Evolutionary conservation across 1,140 invertebrate species (phyloP).

Genomic region (Argopecten irradians): DNA sequence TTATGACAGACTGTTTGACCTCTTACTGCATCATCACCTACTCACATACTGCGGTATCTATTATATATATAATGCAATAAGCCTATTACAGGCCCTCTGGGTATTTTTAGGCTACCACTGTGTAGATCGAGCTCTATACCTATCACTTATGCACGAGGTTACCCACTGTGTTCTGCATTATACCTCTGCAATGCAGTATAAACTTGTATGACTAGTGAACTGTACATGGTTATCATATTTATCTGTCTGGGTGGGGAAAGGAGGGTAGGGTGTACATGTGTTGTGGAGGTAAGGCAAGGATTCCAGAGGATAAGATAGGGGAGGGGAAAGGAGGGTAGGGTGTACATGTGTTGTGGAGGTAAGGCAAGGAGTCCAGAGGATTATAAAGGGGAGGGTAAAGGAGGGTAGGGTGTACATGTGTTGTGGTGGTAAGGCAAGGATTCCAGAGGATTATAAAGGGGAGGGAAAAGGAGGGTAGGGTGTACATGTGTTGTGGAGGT

Average conservation of each 20-base stretch:
- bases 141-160: neutral
- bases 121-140: neutral
- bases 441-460: no score
- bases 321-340: neutral
- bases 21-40: neutral
- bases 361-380: neutral
- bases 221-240: neutral
- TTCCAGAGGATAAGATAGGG: no score
- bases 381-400: neutral
- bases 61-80: neutral
- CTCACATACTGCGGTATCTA: neutral
- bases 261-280: neutral
- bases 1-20: neutral
- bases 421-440: no score
- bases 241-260: neutral
- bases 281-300: neutral
- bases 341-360: neutral
- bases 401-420: neutral
- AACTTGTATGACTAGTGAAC: neutral
- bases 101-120: neutral
- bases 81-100: neutral
- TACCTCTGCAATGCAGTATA: neutral
- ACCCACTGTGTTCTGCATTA: no score
- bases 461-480: no score
- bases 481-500: no score